These are phyloP conservation scores for Epinotia ramella DNA, from an alignment of 2,888 invertebrate genomes.

Conservation along the genomic window DNA sequence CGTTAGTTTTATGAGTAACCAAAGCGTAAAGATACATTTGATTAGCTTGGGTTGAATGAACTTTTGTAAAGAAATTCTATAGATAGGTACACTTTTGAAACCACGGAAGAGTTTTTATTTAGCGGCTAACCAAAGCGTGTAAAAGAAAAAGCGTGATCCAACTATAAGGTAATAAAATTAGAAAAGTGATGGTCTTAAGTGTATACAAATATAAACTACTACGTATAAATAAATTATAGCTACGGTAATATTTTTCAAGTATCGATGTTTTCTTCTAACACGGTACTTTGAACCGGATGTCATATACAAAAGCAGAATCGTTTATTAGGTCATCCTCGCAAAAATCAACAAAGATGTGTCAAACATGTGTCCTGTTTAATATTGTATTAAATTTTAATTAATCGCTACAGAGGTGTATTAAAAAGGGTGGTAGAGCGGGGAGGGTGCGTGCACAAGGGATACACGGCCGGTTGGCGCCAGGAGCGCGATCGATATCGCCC, in stretches of 20 bases:
- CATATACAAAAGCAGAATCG: neutral
- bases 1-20: conserved; percentile 29
- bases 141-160: conserved; percentile 6
- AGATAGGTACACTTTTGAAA: conserved; percentile 8
- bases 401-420: conserved; percentile 60
- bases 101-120: neutral
- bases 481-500: conserved; percentile 77
- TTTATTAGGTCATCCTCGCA: conserved; percentile 29
- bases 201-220: neutral
- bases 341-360: conserved; percentile 13
- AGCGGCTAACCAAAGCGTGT: neutral
- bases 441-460: conserved; percentile 81
- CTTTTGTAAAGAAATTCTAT: conserved; percentile 5
- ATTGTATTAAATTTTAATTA: conserved; percentile 49
- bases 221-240: neutral
- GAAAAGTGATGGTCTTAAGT: neutral
- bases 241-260: neutral
- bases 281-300: neutral
- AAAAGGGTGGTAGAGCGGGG: conserved; percentile 69
- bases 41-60: conserved; percentile 22
- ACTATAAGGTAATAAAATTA: neutral
- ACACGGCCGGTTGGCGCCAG: conserved; percentile 83
- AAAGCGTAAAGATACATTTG: conserved; percentile 28
- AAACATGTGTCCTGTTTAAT: conserved; percentile 15
- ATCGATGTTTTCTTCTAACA: neutral